These are phyloP conservation scores for Sciurus niger DNA, from an alignment of 2,113 vertebrate genomes.

Conservation along the genomic window DNA sequence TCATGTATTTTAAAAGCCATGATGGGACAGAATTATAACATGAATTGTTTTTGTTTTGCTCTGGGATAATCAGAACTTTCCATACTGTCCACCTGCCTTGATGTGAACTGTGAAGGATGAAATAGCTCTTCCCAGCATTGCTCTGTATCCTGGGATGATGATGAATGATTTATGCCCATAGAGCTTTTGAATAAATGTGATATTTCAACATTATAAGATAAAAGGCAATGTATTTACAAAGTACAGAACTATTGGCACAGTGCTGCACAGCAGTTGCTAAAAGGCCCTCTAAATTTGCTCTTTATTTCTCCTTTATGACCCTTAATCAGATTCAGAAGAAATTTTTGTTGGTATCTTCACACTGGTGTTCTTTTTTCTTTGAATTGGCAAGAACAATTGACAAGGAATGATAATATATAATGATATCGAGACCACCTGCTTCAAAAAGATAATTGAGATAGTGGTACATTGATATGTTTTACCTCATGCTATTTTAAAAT, in stretches of 20 bases:
- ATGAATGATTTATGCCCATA: not conserved
- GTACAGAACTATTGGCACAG: not conserved
- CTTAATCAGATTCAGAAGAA: slow-evolving; percentile 47
- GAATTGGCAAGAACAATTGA: not conserved
- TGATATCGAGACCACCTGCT: not conserved
- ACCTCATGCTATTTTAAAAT: not conserved
- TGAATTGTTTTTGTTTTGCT: slow-evolving; percentile 44
- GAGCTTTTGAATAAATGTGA: not conserved
- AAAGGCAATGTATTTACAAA: not conserved
- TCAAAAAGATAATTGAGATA: not conserved
- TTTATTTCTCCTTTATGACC: not conserved
- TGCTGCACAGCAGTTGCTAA: not conserved
- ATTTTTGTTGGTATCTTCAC: not conserved
- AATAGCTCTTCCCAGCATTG: not conserved
- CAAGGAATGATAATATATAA: not conserved
- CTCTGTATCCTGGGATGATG: not conserved
- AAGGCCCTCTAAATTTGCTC: not conserved
- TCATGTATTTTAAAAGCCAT: not conserved
- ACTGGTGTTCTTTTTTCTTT: not conserved
- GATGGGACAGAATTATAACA: not conserved
- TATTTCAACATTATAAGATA: not conserved
- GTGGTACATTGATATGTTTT: not conserved
- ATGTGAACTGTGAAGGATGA: not conserved
- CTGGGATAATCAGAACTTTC: not conserved
- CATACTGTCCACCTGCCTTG: not conserved